phyloP scores from a whole-genome alignment of 2,888 invertebrate genomes.

The Lepidonotus clava region DNA sequence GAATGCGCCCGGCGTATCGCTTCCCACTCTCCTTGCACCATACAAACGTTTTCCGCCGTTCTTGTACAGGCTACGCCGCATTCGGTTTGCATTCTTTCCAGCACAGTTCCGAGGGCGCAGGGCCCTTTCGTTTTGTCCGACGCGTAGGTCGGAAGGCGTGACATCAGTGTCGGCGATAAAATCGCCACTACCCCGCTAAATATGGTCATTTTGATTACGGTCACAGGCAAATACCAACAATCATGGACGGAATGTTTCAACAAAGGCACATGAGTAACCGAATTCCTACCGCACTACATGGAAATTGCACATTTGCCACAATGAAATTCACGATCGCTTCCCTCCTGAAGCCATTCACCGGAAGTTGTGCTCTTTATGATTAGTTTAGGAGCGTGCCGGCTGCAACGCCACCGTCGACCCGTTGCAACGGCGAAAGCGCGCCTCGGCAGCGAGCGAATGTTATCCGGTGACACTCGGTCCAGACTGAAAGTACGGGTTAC shows the following conservation, averaged over 20 bases:
- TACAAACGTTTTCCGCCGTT: conserved; percentile 53
- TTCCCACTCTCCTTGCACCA: conserved; percentile 56
- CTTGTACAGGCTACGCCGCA: conserved; percentile 51
- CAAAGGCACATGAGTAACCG: conserved; percentile 46
- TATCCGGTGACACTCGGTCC: neutral
- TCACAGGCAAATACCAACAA: conserved; percentile 20
- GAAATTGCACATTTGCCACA: conserved; percentile 44
- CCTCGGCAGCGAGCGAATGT: neutral
- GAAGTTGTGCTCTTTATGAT: conserved; percentile 47
- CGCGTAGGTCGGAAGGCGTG: conserved; percentile 48
- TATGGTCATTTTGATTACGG: conserved; percentile 53
- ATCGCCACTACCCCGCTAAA: conserved; percentile 56
- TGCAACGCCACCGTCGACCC: neutral
- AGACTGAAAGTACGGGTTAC: neutral
- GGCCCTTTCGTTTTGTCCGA: conserved; percentile 49
- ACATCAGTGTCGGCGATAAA: conserved; percentile 54
- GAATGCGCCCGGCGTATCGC: conserved; percentile 45
- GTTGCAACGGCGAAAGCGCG: conserved; percentile 8
- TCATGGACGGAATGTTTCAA: conserved; percentile 52
- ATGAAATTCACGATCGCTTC: conserved; percentile 39
- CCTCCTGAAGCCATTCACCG: conserved; percentile 43
- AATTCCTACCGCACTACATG: conserved; percentile 50
- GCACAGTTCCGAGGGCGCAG: conserved; percentile 39
- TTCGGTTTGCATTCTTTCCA: conserved; percentile 47
- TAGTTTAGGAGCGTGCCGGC: neutral